Base-by-base conservation (phyloP, 2,888 invertebrate species). In the Chymomyza procnemis region DNA sequence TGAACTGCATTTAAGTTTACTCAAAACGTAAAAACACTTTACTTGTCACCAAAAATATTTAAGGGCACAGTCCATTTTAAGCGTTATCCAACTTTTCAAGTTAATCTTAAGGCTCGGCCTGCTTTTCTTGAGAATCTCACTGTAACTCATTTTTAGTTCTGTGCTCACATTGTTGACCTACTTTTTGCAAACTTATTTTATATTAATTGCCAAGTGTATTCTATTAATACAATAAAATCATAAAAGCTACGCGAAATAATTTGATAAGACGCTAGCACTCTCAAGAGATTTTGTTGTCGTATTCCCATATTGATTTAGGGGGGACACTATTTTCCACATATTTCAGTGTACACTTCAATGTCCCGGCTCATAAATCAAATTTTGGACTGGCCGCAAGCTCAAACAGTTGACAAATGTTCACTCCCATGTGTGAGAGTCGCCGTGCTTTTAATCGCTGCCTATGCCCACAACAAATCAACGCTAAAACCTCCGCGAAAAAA, bases 341-440 rank as follows among this genome's bases (percentile, higher is more conserved):
- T 64, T 59, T 18, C 21, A 19, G 19, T 21, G 21, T 6, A 2
- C 21, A 21, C 19, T 21, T 21, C 4, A 1, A 61, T 21, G 48
- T 61, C 47, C 62, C 61, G 66, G 65, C 74, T 71, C 80, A 78
- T 78, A 78, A 78, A 78, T 78, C 78, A 78, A 67, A 74, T 78
- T 41, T 76, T 79, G 61, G 74, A 63, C 65, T 50, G 65, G 68
- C 70, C 75, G 46, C 73, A 73, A 66, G 47, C 19, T n/a, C 69
- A 71, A 70, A 67, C 70, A 69, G 74, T 79, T 79, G 79, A 74
- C 78, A 76, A 76, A 74, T 74, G 68, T 22, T 50, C 34, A 47
- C 58, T 30, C 55, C 54, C 54, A 16, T 14, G 61, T 41, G 41
- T 19, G 41, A n/a, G 46, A 41, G 6, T 34, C 52, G 57, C 48